Conservation (phyloP, 2,797 vertebrate species). For the Lacerta viridis region DNA sequence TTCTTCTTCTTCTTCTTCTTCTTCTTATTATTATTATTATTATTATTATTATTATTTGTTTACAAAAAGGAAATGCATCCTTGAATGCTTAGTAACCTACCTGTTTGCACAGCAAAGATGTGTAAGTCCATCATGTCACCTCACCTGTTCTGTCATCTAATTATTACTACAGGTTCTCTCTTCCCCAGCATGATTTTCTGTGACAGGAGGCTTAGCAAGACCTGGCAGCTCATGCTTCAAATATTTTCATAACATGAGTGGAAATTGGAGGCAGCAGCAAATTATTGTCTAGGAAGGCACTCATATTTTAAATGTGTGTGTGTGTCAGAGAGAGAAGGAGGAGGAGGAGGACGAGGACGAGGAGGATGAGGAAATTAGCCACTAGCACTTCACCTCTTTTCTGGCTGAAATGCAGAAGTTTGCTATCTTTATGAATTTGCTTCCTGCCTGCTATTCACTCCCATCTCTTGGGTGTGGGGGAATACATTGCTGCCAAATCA, state of each 20-base stretch:
- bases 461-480: not conserved
- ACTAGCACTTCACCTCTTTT: not conserved
- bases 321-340: not conserved
- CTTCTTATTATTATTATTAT: not conserved
- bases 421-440: slow-evolving; percentile 5
- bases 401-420: not conserved
- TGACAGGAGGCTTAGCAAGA: slow-evolving; percentile 32
- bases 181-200: slow-evolving; percentile 18
- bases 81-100: slow-evolving; percentile 3
- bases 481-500: slow-evolving; percentile 39
- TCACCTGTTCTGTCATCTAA: not conserved
- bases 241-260: slow-evolving; percentile 24
- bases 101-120: rapidly evolving
- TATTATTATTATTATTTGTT: no score
- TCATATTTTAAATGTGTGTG: slow-evolving; percentile 28
- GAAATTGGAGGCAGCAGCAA: slow-evolving; percentile 11
- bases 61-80: not conserved
- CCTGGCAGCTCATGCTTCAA: slow-evolving; percentile 46
- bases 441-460: not conserved
- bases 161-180: not conserved
- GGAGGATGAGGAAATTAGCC: not conserved
- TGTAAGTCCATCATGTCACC: not conserved
- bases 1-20: not conserved
- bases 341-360: not conserved
- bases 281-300: slow-evolving; percentile 29